Conservation (phyloP, 1,140 invertebrate genomes). For the Andrena cerasifolii region DNA sequence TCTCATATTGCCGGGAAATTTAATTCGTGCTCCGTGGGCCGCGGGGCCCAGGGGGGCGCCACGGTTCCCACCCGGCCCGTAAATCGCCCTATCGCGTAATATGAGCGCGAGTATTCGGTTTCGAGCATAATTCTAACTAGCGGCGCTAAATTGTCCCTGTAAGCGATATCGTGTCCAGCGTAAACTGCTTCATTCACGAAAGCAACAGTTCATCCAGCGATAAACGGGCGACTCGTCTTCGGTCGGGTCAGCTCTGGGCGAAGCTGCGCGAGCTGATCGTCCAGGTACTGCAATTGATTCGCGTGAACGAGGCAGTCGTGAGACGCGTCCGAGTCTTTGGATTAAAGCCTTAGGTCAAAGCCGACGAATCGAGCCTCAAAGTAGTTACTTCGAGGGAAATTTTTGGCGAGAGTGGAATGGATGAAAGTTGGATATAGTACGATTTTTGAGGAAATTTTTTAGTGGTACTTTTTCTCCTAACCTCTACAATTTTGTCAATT, state of each 20-base stretch:
- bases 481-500: too few relatives aligned
- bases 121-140: constrained; percentile 68
- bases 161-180: constrained; percentile 57
- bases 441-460: too few relatives aligned
- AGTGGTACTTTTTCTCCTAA: too few relatives aligned
- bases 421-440: too few relatives aligned
- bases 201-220: constrained; percentile 40
- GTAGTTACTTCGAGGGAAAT: too few relatives aligned
- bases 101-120: constrained; percentile 69
- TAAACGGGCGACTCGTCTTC: not conserved
- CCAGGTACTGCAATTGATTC: constrained; percentile 2
- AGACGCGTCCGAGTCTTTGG: too few relatives aligned
- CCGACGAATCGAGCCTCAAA: too few relatives aligned
- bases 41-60: not conserved
- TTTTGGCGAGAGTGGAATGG: too few relatives aligned
- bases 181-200: constrained; percentile 64
- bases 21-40: constrained; percentile 40
- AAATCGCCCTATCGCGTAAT: constrained; percentile 72
- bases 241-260: not conserved
- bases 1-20: constrained; percentile 66
- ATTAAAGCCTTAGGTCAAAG: too few relatives aligned
- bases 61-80: constrained; percentile 48
- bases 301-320: too few relatives aligned
- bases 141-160: constrained; percentile 62
- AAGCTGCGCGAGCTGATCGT: not conserved